phyloP scores from a whole-genome alignment of 2,113 vertebrate genomes.

The Amazona vittata region DNA sequence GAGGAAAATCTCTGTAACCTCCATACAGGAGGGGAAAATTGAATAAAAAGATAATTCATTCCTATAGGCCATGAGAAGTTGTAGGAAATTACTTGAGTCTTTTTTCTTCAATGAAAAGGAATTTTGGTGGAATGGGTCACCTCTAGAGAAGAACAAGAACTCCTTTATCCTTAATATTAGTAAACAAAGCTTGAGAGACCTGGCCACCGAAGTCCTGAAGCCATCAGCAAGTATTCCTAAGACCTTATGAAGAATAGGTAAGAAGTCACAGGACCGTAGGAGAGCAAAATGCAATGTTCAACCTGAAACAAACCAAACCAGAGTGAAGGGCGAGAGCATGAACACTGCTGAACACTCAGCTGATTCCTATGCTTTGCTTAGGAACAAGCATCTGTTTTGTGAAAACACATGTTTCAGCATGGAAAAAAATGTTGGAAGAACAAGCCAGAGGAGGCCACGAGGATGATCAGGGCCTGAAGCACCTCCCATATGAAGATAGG shows the following conservation, averaged over 20 bases:
- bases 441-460: background rate
- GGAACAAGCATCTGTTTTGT: background rate
- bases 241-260: background rate
- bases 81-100: background rate
- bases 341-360: background rate
- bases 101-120: background rate
- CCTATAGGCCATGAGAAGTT: background rate
- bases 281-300: background rate
- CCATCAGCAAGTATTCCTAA: background rate
- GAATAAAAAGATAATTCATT: background rate
- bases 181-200: background rate
- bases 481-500: no score
- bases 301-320: background rate
- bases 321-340: rapidly evolving
- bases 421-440: background rate
- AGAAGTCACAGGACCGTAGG: background rate
- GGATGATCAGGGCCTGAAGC: no score
- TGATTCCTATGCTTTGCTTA: background rate
- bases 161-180: background rate
- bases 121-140: background rate
- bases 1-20: background rate
- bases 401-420: background rate
- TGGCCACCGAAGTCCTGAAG: background rate
- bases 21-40: background rate
- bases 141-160: background rate